Percentiles rank a stretch among this genome's conserved stretches.
These are phyloP conservation scores for Theristus sp. DNA, from an alignment of 2,888 invertebrate species.

Conservation along the genomic window DNA sequence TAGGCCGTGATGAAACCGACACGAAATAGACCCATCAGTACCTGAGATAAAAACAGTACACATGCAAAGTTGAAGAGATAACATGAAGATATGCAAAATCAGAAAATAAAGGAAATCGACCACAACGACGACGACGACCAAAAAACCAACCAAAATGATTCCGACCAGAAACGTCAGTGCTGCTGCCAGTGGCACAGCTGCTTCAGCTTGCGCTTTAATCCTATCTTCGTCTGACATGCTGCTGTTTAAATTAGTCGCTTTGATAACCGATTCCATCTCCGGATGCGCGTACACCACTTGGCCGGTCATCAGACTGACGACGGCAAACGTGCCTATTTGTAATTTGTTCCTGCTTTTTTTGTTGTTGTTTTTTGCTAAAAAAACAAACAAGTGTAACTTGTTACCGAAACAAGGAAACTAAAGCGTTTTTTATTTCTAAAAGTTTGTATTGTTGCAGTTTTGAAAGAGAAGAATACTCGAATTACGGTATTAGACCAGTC, in stretches of 20 bases:
- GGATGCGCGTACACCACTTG: conserved; percentile 9
- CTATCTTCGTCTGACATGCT: background rate
- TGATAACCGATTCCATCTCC: background rate
- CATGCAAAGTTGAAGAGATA: too few relatives aligned
- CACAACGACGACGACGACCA: too few relatives aligned
- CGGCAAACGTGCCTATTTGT: conserved; percentile 42
- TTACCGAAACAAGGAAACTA: too few relatives aligned
- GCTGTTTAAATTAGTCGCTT: background rate
- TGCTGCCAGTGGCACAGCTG: background rate
- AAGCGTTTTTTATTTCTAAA: too few relatives aligned
- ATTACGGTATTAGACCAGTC: too few relatives aligned
- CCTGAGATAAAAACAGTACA: too few relatives aligned
- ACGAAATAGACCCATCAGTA: conserved; percentile 54
- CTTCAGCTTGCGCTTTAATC: background rate
- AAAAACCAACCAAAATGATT: background rate
- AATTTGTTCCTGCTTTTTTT: background rate
- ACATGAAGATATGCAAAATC: too few relatives aligned
- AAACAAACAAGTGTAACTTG: background rate
- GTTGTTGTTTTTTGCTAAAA: background rate
- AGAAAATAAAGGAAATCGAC: too few relatives aligned
- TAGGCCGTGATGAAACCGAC: conserved; percentile 27
- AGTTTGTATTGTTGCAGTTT: too few relatives aligned
- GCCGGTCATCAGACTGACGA: conserved; percentile 61
- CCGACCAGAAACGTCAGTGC: background rate
- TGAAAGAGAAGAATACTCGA: too few relatives aligned